Base-by-base conservation (phyloP, 2,113 vertebrate species). In the Blennius ocellaris region DNA sequence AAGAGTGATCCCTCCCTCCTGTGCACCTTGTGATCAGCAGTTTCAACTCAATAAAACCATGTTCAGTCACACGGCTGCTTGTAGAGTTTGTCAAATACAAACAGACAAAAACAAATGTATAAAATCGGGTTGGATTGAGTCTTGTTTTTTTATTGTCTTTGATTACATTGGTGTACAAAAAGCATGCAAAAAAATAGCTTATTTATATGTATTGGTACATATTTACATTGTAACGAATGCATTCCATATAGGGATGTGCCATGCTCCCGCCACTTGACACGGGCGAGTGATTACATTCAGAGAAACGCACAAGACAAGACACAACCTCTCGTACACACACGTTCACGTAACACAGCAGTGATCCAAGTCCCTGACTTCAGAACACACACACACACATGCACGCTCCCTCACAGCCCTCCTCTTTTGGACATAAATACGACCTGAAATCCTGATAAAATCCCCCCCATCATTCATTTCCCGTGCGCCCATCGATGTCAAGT, bases 121-220 rank as follows among this genome's bases (percentile, higher is more conserved):
- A 30, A 54, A 7, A 17, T 45, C 48, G 47, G 47, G 17, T 41
- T 45, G 3, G 11, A 36, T 60, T 51, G 11, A 47, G 39, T 12
- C 2, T 30, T 61, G 61, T 63, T 56, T 7, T 81, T 83, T 91
- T 92, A 82, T 92, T 90, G 57, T 90, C 8, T 83, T 80, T 72
- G 80, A 81, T 84, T 78, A 88, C 87, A 75, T 90, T 80, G 58
- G 72, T 89, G 87, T 95, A 94, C 90, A 94, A 95, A 94, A 95
- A 89, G 90, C 93, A 94, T 94, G 93, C 93, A 93, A 94, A 94
- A 94, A 95, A 94, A 94, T 93, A 93, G 86, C 91, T 81, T 92
- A 87, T 93, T 93, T 92, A 81, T 90, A 91, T 90, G 81, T 85
- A 76, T 88, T 64, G 61, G 84, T 94, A 94, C 91, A 94, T 94